Conservation (phyloP, 2,888 invertebrate species). For the Clostera curtula region DNA sequence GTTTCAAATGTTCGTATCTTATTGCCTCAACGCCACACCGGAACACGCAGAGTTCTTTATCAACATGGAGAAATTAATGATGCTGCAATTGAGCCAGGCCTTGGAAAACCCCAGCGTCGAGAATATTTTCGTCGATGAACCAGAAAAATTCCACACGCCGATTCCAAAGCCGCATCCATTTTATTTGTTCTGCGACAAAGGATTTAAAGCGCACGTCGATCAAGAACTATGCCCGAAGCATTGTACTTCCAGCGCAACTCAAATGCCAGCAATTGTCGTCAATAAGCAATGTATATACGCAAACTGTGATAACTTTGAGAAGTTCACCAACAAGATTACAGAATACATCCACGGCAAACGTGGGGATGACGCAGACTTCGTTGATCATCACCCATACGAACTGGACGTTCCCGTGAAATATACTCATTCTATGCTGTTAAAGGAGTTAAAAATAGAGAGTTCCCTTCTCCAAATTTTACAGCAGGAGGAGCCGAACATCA, state of each 20-base stretch:
- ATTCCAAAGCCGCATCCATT: slow-evolving; percentile 46
- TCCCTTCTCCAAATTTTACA: slow-evolving; percentile 54
- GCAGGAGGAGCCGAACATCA: slow-evolving; percentile 42
- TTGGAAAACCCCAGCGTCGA: slow-evolving; percentile 39
- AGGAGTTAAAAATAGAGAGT: slow-evolving; percentile 46
- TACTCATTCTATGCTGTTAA: slow-evolving; percentile 32
- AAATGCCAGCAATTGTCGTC: slow-evolving; percentile 51
- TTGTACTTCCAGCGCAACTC: slow-evolving; percentile 44
- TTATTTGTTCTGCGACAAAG: slow-evolving; percentile 50
- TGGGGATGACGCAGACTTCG: slow-evolving; percentile 36
- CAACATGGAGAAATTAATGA: slow-evolving; percentile 58
- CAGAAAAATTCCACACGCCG: slow-evolving; percentile 30
- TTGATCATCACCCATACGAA: slow-evolving; percentile 40
- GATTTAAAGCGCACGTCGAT: slow-evolving; percentile 38
- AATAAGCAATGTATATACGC: slow-evolving; percentile 56
- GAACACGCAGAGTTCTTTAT: slow-evolving; percentile 61
- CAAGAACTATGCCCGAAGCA: slow-evolving; percentile 45
- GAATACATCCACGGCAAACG: slow-evolving; percentile 36
- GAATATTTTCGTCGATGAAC: slow-evolving; percentile 43
- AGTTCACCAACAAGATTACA: slow-evolving; percentile 44
- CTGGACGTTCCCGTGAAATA: slow-evolving; percentile 40
- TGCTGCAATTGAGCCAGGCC: slow-evolving; percentile 48
- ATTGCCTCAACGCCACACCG: slow-evolving; percentile 48
- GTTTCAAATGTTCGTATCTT: slow-evolving; percentile 55
- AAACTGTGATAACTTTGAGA: slow-evolving; percentile 53